phyloP scores from a whole-genome alignment of 2,797 vertebrate genomes.

The Periparus ater region DNA sequence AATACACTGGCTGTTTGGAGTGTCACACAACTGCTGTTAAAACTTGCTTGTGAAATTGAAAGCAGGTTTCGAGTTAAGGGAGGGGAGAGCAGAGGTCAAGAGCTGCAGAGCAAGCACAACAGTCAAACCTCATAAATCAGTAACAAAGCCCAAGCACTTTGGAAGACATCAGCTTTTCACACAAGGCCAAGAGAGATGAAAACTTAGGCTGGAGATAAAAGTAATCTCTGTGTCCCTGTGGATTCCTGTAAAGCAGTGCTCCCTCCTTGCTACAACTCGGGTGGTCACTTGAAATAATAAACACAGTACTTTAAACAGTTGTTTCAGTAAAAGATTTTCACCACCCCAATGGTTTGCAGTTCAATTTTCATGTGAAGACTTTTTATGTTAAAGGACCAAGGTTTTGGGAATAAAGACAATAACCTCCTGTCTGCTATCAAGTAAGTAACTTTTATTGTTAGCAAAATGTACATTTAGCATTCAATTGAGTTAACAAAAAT shows the following conservation, averaged over 20 bases:
- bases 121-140: neutral
- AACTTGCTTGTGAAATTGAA: neutral
- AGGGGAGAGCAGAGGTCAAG: neutral
- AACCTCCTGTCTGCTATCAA: neutral
- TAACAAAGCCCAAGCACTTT: neutral
- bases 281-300: neutral
- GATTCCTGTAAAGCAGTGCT: neutral
- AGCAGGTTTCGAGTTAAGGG: neutral
- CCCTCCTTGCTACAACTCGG: rapidly evolving
- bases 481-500: neutral
- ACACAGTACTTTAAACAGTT: neutral
- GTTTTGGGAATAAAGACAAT: neutral
- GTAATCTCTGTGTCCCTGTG: neutral
- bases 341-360: neutral
- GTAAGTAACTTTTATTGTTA: neutral
- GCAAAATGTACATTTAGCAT: neutral
- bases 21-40: neutral
- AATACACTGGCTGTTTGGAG: neutral
- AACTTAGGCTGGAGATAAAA: neutral
- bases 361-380: neutral
- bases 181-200: neutral
- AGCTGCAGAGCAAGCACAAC: neutral
- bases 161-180: neutral
- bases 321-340: neutral
- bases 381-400: neutral